Conservation (phyloP, 2,797 vertebrate genomes). For the Myripristis jacobus region DNA sequence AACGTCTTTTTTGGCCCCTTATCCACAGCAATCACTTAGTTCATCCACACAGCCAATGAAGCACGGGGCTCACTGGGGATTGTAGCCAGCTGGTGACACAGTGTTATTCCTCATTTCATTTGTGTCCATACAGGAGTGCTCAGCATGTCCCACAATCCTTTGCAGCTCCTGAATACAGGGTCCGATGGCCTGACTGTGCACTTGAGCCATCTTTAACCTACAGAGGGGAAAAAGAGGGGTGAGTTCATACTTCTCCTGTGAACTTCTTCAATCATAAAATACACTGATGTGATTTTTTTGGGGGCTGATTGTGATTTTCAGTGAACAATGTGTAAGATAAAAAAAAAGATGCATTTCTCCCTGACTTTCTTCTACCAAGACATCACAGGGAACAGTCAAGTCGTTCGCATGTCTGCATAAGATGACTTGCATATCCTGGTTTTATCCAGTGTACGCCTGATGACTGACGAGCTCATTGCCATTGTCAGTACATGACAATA, state of each 20-base stretch:
- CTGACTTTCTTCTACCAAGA: no score
- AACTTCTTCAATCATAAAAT: neutral
- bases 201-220: constrained; percentile 77
- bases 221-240: constrained; percentile 1
- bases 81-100: neutral
- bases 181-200: constrained; percentile 68
- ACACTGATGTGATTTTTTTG: neutral
- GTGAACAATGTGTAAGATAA: no score
- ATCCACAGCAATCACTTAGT: neutral
- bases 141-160: constrained; percentile 66
- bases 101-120: constrained; percentile 36
- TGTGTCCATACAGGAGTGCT: constrained; percentile 48
- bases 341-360: no score
- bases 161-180: constrained; percentile 78
- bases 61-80: neutral
- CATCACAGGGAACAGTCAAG: no score
- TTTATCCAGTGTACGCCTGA: no score
- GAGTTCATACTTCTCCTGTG: neutral
- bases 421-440: no score
- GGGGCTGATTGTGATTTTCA: neutral
- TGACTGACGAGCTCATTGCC: no score
- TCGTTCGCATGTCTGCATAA: no score
- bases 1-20: constrained; percentile 35
- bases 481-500: no score
- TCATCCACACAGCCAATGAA: constrained; percentile 5